These are phyloP conservation scores for Plusia festucae DNA, from an alignment of 2,888 invertebrate genomes.

Conservation along the genomic window DNA sequence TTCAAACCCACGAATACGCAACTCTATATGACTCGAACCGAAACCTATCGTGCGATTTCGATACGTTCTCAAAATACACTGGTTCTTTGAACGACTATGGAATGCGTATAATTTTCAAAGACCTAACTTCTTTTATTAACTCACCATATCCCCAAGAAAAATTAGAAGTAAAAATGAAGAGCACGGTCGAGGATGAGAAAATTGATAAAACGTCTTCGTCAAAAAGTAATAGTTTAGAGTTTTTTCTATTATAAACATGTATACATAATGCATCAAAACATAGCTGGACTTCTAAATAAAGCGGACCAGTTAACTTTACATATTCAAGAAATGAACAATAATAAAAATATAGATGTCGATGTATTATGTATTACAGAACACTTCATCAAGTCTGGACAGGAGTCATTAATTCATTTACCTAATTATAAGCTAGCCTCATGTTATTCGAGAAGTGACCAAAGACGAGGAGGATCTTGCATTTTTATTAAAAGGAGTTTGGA, in stretches of 20 bases:
- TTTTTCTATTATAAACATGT: background rate
- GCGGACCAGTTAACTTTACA: background rate
- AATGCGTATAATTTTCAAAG: too few species aligned
- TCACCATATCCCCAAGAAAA: too few species aligned
- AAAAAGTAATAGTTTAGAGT: too few species aligned
- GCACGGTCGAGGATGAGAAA: too few species aligned
- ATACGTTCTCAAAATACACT: background rate
- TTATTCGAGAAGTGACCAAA: conserved; percentile 4
- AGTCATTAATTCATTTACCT: background rate
- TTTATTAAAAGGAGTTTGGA: conserved; percentile 3
- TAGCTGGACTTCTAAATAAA: background rate
- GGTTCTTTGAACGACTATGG: too few species aligned
- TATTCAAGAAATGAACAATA: background rate
- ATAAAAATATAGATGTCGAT: background rate
- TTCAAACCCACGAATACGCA: background rate
- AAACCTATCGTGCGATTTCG: background rate
- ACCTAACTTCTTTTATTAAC: too few species aligned
- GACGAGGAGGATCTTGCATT: conserved; percentile 19
- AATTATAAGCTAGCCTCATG: background rate
- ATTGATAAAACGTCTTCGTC: too few species aligned
- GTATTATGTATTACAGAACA: background rate
- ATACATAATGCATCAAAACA: background rate
- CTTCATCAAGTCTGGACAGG: background rate
- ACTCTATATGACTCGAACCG: background rate
- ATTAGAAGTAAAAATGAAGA: background rate